phyloP scores from a whole-genome alignment of 2,888 invertebrate genomes.

The Rhopalosiphum nymphaeae region DNA sequence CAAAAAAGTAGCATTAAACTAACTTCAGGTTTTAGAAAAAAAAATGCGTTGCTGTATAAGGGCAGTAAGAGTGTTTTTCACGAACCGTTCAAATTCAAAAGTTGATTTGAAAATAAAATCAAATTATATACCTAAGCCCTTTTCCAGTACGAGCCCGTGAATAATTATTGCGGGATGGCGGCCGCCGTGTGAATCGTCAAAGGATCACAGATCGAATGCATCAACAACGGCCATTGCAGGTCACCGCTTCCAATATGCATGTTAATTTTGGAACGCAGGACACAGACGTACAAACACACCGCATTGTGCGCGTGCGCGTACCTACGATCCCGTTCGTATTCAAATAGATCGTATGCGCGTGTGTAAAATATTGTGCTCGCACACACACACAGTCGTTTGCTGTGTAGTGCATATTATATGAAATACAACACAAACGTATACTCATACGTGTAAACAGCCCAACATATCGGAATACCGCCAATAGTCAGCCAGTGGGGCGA shows the following conservation, averaged over 20 bases:
- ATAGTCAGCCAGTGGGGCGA: background rate
- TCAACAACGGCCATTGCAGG: conserved; percentile 3
- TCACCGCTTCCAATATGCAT: conserved; percentile 37
- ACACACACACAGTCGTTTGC: background rate
- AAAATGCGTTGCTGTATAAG: background rate
- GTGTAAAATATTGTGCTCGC: background rate
- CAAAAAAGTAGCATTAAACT: background rate
- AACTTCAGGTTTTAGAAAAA: background rate
- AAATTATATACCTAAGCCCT: background rate
- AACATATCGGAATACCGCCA: background rate
- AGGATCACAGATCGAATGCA: background rate
- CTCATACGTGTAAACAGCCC: background rate
- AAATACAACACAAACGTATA: background rate
- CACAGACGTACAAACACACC: background rate
- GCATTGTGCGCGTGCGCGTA: background rate
- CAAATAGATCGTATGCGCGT: background rate
- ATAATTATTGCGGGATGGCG: background rate
- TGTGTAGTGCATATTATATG: background rate
- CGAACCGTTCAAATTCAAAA: background rate
- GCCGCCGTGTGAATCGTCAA: background rate
- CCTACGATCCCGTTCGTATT: background rate
- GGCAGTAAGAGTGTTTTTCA: background rate
- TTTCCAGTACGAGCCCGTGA: background rate
- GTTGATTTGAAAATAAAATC: background rate
- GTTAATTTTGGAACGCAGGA: conserved; percentile 19